A percentile compares a stretch with the other conserved stretches of the same genome.
These are phyloP conservation scores for Hyaena hyaena DNA, from an alignment of 2,113 vertebrate species.

Conservation along the genomic window DNA sequence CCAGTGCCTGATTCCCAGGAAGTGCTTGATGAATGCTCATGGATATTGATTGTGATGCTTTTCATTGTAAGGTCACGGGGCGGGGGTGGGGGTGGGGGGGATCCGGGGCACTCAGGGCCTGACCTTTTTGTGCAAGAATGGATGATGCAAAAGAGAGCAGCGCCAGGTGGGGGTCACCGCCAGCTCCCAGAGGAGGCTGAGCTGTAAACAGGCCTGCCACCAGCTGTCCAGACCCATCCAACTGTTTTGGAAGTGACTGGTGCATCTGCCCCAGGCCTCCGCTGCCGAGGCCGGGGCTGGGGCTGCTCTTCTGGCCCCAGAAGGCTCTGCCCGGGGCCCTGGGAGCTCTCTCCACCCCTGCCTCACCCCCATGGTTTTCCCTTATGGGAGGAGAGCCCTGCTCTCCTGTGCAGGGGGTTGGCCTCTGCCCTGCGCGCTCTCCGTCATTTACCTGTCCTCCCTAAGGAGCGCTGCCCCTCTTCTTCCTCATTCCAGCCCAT, in stretches of 20 bases:
- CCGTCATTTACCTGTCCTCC: not conserved
- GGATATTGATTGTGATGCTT: accelerated
- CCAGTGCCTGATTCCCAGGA: accelerated
- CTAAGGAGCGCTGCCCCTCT: accelerated
- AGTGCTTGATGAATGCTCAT: accelerated
- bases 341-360: accelerated
- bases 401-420: not conserved
- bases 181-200: constrained; percentile 40
- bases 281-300: not conserved
- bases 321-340: not conserved
- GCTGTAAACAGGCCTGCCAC: constrained; percentile 76
- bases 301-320: not conserved
- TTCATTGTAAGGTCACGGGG: not conserved
- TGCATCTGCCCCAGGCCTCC: not conserved
- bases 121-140: constrained; percentile 55
- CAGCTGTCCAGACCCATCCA: constrained; percentile 77
- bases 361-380: accelerated
- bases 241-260: constrained; percentile 61
- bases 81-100: no score
- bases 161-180: not conserved
- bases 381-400: accelerated
- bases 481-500: not conserved
- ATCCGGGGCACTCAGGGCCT: not conserved
- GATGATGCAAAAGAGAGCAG: constrained; percentile 55
- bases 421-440: not conserved